Evolutionary conservation across 2,797 vertebrate species (phyloP).

Genomic region (Leptodactylus fallax): DNA sequence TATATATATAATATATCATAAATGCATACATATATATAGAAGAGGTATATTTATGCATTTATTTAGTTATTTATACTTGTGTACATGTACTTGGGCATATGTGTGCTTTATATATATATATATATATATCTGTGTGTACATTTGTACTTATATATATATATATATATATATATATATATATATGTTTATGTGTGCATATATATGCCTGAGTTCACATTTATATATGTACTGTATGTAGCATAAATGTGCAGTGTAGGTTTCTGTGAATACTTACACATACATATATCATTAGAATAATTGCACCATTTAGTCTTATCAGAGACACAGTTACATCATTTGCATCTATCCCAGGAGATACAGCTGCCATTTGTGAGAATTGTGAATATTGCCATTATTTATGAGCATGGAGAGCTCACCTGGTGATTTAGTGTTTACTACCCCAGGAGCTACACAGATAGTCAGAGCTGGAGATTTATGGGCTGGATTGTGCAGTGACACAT

Average conservation of each 20-base stretch:
- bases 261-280: not conserved
- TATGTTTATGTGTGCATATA: not conserved
- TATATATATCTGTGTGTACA: too few relatives aligned
- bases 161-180: not conserved
- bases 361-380: not conserved
- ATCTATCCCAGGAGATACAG: not conserved
- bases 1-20: too few relatives aligned
- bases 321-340: not conserved
- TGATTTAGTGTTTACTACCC: constrained; percentile 1
- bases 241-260: not conserved
- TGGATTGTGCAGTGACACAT: constrained; percentile 38
- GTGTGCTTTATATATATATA: too few relatives aligned
- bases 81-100: too few relatives aligned
- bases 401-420: not conserved
- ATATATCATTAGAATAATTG: too few relatives aligned
- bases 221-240: not conserved
- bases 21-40: too few relatives aligned
- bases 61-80: too few relatives aligned
- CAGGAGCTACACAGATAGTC: not conserved
- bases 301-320: not conserved
- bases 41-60: too few relatives aligned
- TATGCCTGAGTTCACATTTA: too few relatives aligned
- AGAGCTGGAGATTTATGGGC: constrained; percentile 25
- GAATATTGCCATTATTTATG: constrained; percentile 18
- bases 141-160: not conserved